These are phyloP conservation scores for Chlorops oryzae DNA, from an alignment of 1,140 invertebrate genomes.

Conservation along the genomic window DNA sequence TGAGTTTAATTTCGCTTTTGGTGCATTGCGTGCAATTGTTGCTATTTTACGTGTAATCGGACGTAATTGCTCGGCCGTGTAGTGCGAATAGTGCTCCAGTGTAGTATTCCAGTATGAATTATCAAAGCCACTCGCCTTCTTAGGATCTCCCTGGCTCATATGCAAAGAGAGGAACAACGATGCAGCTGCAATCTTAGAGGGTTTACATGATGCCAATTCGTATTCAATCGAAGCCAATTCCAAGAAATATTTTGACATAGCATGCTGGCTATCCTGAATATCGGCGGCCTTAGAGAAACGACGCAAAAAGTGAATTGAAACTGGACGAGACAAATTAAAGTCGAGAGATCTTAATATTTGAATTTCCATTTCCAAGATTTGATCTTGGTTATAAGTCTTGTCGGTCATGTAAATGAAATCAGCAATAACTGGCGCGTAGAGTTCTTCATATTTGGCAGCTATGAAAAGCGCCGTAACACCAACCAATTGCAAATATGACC, in stretches of 20 bases:
- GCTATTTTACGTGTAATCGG: slow-evolving; percentile 58
- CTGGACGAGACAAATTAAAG: slow-evolving; percentile 76
- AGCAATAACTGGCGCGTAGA: slow-evolving; percentile 76
- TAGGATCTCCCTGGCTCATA: slow-evolving; percentile 47
- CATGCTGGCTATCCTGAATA: slow-evolving; percentile 67
- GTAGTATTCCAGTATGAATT: slow-evolving; percentile 56
- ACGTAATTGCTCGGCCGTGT: slow-evolving; percentile 53
- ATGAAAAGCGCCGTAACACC: slow-evolving; percentile 88
- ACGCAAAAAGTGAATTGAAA: slow-evolving; percentile 83
- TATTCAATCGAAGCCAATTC: slow-evolving; percentile 83
- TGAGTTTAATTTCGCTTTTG: slow-evolving; percentile 56
- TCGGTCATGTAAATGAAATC: slow-evolving; percentile 94
- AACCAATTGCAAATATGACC: slow-evolving; percentile 76
- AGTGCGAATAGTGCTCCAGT: slow-evolving; percentile 58
- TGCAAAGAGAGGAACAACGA: slow-evolving; percentile 53
- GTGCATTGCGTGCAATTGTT: slow-evolving; percentile 52
- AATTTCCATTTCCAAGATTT: slow-evolving; percentile 81
- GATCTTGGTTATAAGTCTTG: slow-evolving; percentile 72
- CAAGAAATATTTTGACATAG: slow-evolving; percentile 87
- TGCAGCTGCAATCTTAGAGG: slow-evolving; percentile 60
- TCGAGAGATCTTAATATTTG: slow-evolving; percentile 68
- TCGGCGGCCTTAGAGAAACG: slow-evolving; percentile 59
- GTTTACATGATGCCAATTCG: slow-evolving; percentile 68
- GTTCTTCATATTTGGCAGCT: slow-evolving; percentile 94
- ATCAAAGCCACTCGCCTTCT: slow-evolving; percentile 38